Evolutionary conservation across 2,888 invertebrate species (phyloP), one percentile per base, ranked within the genome.

Genomic region (Globia sparganii): DNA sequence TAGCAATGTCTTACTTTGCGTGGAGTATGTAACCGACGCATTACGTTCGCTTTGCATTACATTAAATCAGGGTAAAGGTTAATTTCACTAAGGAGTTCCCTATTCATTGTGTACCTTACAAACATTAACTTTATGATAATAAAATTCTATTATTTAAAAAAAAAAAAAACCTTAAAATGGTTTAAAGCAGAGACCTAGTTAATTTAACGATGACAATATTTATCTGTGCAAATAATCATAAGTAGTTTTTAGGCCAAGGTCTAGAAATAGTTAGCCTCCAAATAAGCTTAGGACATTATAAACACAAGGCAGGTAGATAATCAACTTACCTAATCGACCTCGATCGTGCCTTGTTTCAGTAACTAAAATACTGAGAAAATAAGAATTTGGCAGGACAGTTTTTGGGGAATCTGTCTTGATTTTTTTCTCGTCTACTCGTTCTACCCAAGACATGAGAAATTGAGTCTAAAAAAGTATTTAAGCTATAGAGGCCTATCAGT

Each of bases 311-410:
- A 83, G 78, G 80, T 78, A 78, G 75, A 85, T 77, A 85, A 86
- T 80, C 78, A 78, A 80, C 72, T 84, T 76, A 80, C 75, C 59
- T 81, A 86, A 86, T 86, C 76, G 75, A 77, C 80, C 77, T 66
- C 64, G 70, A 77, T 80, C 83, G 84, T 86, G 83, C 66, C 67
- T 34, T 62, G 83, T 76, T 76, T 86, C 46, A 53, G 66, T 70
- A 74, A 83, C 66, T 73, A 77, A 62, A 70, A 34, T 67, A 74
- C 43, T 69, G 49, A 49, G 75, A 75, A 72, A 78, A 75, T 77
- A 72, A 69, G 72, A 81, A 73, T 58, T 78, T 75, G 62, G 74
- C 59, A 64, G 59, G 37, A 64, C 40, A 58, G 58, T 34, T 72
- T 40, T 40, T 59, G 40, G 34, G 2, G 25, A 34, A 58, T 31